Evolutionary conservation across 2,113 vertebrate species (phyloP).

Genomic region (Numida meleagris): DNA sequence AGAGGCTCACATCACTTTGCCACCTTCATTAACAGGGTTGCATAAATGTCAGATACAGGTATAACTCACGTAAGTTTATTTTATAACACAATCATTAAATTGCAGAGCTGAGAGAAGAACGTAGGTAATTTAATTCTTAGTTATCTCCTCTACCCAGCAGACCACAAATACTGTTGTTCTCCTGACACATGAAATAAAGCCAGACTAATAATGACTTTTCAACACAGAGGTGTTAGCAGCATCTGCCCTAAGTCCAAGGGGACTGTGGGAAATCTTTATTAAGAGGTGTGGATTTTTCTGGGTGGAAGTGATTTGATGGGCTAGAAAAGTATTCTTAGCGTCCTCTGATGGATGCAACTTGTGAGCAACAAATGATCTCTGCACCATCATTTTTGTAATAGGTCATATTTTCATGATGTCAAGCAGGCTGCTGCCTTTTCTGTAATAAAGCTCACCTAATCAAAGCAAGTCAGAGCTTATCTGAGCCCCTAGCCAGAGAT

Average conservation of each 20-base stretch:
- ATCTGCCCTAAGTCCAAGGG: not conserved
- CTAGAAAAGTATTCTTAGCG: not conserved
- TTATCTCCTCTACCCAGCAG: not conserved
- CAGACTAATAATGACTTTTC: not conserved
- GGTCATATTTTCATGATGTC: constrained; percentile 9
- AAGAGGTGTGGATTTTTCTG: constrained; percentile 7
- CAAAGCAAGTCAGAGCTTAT: constrained; percentile 69
- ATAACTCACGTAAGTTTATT: not conserved
- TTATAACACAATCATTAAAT: not conserved
- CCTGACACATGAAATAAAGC: not conserved
- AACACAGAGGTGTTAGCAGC: not conserved
- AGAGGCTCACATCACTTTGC: not conserved
- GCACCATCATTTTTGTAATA: not conserved
- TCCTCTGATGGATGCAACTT: not conserved
- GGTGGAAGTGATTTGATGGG: not conserved
- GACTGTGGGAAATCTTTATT: not conserved
- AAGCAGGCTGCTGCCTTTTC: constrained; percentile 29
- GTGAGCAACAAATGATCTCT: not conserved
- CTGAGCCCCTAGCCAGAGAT: constrained; percentile 57
- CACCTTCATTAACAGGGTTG: not conserved
- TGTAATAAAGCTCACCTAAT: constrained; percentile 57
- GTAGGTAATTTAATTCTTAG: not conserved
- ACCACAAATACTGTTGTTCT: not conserved
- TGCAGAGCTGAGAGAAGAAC: not conserved
- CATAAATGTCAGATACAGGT: not conserved